Conservation (phyloP, 2,113 vertebrate genomes). For the Mustela nigripes region DNA sequence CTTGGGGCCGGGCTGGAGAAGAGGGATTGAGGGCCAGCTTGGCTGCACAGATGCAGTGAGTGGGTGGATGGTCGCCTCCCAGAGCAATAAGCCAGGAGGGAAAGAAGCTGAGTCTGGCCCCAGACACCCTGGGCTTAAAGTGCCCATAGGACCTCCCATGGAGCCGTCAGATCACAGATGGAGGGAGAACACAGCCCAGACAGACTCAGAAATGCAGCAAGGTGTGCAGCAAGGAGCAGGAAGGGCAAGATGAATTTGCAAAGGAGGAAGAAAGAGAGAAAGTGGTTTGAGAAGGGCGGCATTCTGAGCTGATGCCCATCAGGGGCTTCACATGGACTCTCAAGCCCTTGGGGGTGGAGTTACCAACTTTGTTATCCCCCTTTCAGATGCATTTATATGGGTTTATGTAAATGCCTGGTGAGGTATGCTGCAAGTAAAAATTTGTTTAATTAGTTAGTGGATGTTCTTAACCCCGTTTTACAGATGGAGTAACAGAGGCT, state of each 20-base stretch:
- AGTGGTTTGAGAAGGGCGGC: neutral
- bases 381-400: neutral
- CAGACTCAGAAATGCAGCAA: neutral
- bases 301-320: neutral
- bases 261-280: neutral
- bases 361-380: neutral
- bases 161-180: neutral
- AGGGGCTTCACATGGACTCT: neutral
- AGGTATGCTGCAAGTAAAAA: neutral
- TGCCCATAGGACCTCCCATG: neutral
- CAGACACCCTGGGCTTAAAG: neutral
- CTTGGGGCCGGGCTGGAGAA: no score
- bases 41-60: neutral
- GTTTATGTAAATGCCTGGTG: neutral
- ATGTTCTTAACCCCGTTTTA: neutral
- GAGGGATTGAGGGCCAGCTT: neutral
- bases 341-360: neutral
- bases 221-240: neutral
- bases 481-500: neutral
- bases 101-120: neutral
- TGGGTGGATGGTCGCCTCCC: neutral
- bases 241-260: neutral
- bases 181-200: neutral
- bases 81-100: neutral
- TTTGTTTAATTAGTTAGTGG: neutral